phyloP scores from a whole-genome alignment of 92 coral and sea anemone species.

The Epizoanthus rinbou region DNA sequence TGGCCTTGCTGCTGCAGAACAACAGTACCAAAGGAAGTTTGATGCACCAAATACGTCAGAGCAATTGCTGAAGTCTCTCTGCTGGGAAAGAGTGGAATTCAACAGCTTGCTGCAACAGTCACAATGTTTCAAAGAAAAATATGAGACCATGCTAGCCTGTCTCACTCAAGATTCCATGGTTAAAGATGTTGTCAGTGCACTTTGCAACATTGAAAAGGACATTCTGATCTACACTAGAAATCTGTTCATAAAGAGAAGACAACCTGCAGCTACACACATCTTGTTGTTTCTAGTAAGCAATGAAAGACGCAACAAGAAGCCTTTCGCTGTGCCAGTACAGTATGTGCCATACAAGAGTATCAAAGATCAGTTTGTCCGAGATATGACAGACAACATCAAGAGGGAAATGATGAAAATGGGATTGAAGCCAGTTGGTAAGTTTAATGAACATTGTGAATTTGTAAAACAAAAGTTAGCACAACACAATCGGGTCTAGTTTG shows the following conservation, averaged over 20 bases:
- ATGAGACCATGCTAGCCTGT: constrained; percentile 3
- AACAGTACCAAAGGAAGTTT: constrained; percentile 45
- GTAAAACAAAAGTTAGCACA: no score
- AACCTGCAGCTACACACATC: constrained; percentile 68
- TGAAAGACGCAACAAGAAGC: constrained; percentile 52
- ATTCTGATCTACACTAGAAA: constrained; percentile 24
- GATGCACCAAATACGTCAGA: constrained; percentile 53
- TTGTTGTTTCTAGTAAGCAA: constrained; percentile 52
- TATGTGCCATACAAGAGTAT: constrained; percentile 59
- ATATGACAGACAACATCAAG: constrained; percentile 50
- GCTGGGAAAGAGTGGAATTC: constrained; percentile 80
- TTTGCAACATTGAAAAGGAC: constrained; percentile 35
- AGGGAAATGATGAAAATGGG: constrained; percentile 40
- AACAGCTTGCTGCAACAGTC: constrained; percentile 60
- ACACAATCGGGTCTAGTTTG: neutral
- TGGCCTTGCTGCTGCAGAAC: constrained; percentile 46
- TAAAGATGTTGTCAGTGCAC: constrained; percentile 31
- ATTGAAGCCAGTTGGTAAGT: constrained; percentile 65
- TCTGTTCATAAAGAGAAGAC: constrained; percentile 54
- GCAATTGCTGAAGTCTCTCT: constrained; percentile 52
- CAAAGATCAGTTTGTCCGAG: constrained; percentile 60
- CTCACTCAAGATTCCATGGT: constrained; percentile 32
- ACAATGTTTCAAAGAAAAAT: constrained; percentile 43
- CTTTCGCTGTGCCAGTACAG: constrained; percentile 60
- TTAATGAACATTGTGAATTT: no score